Evolutionary conservation across 2,113 vertebrate genomes (phyloP), one percentile per base, ranked within the genome.

Genomic region (Serinus canaria): DNA sequence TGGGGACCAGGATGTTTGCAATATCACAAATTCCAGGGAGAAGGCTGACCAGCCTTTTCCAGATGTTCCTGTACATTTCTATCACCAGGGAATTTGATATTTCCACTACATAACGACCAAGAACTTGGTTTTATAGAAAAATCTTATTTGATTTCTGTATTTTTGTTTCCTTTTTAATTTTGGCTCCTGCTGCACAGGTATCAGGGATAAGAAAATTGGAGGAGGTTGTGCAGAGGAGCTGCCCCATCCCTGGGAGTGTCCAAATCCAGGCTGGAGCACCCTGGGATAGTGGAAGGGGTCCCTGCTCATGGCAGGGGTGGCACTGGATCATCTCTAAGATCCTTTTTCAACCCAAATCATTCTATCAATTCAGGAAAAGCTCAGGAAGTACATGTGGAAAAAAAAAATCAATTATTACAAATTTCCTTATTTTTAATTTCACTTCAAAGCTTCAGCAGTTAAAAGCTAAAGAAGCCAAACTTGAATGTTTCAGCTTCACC

Each of bases 1-100:
- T 95, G 97, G 92, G 82, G 80, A 96, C 43, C 94, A 82, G 15
- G 43, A 73, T 90, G 85, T 55, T 95, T 49, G 72, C 82, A 95
- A 91, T 91, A 95, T 33, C 96, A 89, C 70, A 95, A 94, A 93
- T 83, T 90, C 84, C 15, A 68, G 56, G 41, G 84, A 76, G 68
- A 86, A 84, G 72, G 62, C 83, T n/a, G 84, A 35, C 70, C 73
- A 53, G 41, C 23, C 27, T 41, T 81, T 83, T 77, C 86, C 79
- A 11, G 7, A 17, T 8, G 23, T 52, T 94, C 46, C 73, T 69
- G 11, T 27, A 8, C 31, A 27, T 84, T 90, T 64, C 37, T 43
- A 15, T 6, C 10, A 19, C 19, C 35, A 41, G 6, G 77, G 47
- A 92, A 68, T n/a, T 41, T 5, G 8, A 64, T 22, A 19, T 53